Evolutionary conservation across 2,113 vertebrate species (phyloP).

Genomic region (Hassar affinis): DNA sequence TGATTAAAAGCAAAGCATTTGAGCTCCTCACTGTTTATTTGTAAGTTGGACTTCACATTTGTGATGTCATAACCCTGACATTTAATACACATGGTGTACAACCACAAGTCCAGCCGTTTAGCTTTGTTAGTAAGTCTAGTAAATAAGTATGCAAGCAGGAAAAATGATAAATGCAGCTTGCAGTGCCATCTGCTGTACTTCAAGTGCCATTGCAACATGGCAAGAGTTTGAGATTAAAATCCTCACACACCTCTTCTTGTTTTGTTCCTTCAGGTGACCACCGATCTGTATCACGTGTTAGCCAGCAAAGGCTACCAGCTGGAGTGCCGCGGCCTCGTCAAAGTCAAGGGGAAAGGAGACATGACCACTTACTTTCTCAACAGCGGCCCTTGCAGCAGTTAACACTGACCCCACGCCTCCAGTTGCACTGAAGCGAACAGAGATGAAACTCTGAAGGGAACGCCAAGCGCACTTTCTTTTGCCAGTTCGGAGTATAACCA

Average conservation of each 20-base stretch:
- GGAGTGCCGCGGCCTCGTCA: conserved; percentile 89
- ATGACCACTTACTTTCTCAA: conserved; percentile 98
- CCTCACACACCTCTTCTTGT: neutral
- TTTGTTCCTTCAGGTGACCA: conserved; percentile 81
- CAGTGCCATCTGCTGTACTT: conserved; percentile 63
- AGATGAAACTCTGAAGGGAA: conserved; percentile 34
- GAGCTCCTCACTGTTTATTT: no score
- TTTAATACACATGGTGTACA: neutral
- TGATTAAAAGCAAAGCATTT: no score
- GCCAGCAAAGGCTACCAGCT: conserved; percentile 88
- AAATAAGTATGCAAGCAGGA: neutral
- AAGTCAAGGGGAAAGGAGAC: conserved; percentile 97
- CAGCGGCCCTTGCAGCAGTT: conserved; percentile 82
- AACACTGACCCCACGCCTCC: conserved; percentile 67
- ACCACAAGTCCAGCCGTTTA: neutral
- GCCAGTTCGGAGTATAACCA: conserved; percentile 38
- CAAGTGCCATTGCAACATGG: conserved; percentile 45
- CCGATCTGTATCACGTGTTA: conserved; percentile 90
- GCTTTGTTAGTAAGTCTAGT: neutral
- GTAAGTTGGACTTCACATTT: neutral
- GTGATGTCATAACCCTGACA: neutral
- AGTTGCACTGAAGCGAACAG: conserved; percentile 60
- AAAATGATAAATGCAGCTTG: neutral
- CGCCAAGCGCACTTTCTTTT: conserved; percentile 17
- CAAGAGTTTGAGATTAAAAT: neutral